phyloP scores from a whole-genome alignment of 1,140 invertebrate genomes.

The Drosophila saltans region DNA sequence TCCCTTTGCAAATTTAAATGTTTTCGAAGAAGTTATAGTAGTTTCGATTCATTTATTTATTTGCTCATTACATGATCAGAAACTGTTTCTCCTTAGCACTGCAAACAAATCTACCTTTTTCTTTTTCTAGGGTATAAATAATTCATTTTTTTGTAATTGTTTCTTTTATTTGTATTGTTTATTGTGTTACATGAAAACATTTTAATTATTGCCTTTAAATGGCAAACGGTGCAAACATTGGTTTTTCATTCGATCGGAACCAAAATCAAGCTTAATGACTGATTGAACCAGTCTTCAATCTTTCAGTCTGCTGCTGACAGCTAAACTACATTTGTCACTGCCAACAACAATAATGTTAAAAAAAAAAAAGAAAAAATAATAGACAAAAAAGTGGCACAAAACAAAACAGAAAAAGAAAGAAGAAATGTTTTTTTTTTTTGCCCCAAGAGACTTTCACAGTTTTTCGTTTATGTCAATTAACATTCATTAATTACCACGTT shows the following conservation, averaged over 20 bases:
- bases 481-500: constrained; percentile 21
- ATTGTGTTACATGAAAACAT: constrained; percentile 55
- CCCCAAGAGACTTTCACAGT: constrained; percentile 37
- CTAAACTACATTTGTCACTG: constrained; percentile 65
- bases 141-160: constrained; percentile 50
- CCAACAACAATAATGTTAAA: constrained; percentile 2
- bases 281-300: constrained; percentile 43
- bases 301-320: constrained; percentile 47
- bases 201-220: constrained; percentile 72
- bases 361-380: constrained; percentile 26
- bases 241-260: constrained; percentile 41
- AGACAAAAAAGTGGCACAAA: constrained; percentile 49
- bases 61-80: too few species aligned
- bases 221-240: constrained; percentile 43
- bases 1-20: too few species aligned
- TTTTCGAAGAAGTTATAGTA: too few species aligned
- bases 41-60: too few species aligned
- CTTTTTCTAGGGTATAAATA: constrained; percentile 11
- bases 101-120: too few species aligned
- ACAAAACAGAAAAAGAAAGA: constrained; percentile 22
- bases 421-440: not conserved
- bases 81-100: too few species aligned
- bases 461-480: constrained; percentile 32
- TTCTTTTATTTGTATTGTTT: constrained; percentile 12
- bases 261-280: constrained; percentile 37